Evolutionary conservation across 23 tunicate species (phyloP), one percentile per base, ranked within the genome.

Genomic region (Halocynthia aurantium): DNA sequence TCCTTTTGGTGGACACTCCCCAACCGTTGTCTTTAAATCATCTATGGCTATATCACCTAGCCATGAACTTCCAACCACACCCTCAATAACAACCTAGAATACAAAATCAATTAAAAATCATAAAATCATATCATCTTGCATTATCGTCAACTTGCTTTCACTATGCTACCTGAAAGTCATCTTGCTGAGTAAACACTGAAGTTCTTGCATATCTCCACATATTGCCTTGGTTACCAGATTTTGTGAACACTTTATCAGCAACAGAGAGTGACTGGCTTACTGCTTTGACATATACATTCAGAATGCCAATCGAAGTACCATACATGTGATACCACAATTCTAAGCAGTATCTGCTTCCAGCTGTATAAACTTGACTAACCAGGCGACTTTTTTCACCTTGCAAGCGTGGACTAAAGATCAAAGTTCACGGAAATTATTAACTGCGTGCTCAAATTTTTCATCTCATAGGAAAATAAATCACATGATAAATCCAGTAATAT

Each of bases 241-340:
- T 81, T 21, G 62, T 75, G 92, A 92, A 92, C 12, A 82, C 85
- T 7, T 76, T 67, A 8, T 86, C 70, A 6, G 79, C 52, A 13
- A 82, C 55, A 6, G 83, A 51, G 19, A 86, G 19, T 7, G 51
- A 22, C 55, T 78, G 80, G 10, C 54, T 58, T 6, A 68, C 55
- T 20, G 98, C 88, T 74, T 86, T 82, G 22, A 82, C 81, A 73
- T 92, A 92, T 10, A 92, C 79, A 62, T 81, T 77, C 10, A 92
- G 64, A 40, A 74, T 20, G 0, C 98, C 98, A 44, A 92, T 92
- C 17, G 68, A 67, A 18, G 79, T 18, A 5, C 98, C 98, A 61
- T 62, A 86, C 98, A 92, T 92, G 79, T 92, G 98, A 70, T 92
- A 92, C 53, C 84, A 92, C 75, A 92, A 83, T 49, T 81, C 83